A percentile compares a stretch with the other conserved stretches of the same genome.
Conservation (phyloP, 2,797 vertebrate species). For the Brachymystax lenok region DNA sequence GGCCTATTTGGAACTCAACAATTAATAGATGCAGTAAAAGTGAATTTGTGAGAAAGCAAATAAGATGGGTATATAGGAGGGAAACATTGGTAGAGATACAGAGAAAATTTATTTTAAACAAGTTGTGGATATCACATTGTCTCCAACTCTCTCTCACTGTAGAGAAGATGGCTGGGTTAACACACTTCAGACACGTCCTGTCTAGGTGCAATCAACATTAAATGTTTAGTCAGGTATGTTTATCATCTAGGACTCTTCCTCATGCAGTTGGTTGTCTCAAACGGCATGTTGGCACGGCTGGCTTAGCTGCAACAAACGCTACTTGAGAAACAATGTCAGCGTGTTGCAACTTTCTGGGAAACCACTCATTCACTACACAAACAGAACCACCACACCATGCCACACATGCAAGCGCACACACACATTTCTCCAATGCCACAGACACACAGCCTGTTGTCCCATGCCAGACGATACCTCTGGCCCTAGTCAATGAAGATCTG, state of each 20-base stretch:
- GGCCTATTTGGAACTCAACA: background rate
- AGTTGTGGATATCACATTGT: background rate
- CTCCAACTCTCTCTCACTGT: conserved; percentile 17
- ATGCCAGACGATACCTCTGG: conserved; percentile 86
- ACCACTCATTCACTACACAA: too few species aligned
- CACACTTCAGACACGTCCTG: background rate
- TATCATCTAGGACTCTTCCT: background rate
- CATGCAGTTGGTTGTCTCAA: conserved; percentile 8
- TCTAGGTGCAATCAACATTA: background rate
- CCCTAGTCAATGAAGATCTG: conserved; percentile 99
- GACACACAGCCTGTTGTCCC: conserved; percentile 23
- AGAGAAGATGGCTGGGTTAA: conserved; percentile 8
- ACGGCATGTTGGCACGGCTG: background rate
- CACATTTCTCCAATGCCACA: too few species aligned
- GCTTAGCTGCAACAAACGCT: background rate
- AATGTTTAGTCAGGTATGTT: conserved; percentile 15
- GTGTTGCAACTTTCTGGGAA: background rate
- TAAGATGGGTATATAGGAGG: background rate
- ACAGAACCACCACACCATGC: background rate
- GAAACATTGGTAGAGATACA: too few species aligned
- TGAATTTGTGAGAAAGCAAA: background rate
- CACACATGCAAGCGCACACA: background rate
- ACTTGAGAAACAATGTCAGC: background rate
- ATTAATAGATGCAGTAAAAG: background rate
- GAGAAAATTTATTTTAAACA: background rate